Base-by-base conservation (phyloP, 2,797 vertebrate species). In the Propithecus deckenii region DNA sequence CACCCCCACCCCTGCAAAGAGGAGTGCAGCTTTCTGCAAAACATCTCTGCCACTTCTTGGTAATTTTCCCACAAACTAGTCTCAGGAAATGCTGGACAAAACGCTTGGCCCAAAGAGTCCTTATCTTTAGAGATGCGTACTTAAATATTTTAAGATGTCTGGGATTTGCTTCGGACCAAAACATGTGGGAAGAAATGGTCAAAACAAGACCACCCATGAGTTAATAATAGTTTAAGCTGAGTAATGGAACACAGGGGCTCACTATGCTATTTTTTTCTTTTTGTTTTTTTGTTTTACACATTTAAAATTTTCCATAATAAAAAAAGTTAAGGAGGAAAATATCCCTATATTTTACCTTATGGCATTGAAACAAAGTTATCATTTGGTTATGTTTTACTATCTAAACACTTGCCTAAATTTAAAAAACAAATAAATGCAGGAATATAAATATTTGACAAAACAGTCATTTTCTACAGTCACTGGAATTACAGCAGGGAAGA, bases 71-170 rank as follows among this genome's bases (percentile, higher is more conserved):
- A 81, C 46, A 90, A 87, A 76, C 23, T 6, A 71, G 63, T 85
- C 35, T 96, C 63, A 85, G 78, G 94, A 96, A 92, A 96, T 74
- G 38, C 55, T 86, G 85, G 30, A 87, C 48, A 76, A 95, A 89
- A 85, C 59, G 38, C 17, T 91, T 10, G 20, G 57, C 30, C 43
- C 74, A 35, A 79, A 69, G 81, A 61, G 63, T 61, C 57, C 71
- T 95, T 89, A 75, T 79, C 23, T 89, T 94, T 84, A 71, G 55
- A 87, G 55, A 94, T 41, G 81, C 59, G 22, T 12, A 32, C 46
- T 87, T 61, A 90, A 93, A n/a, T 92, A 65, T 76, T 85, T 59
- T 38, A 55, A 1, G 2, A 78, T 81, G 9, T 67, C 69, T 84
- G 57, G 72, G 35, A 50, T 81, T 92, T 71, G n/a, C 75, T 94